A percentile compares a stretch with the other conserved stretches of the same genome.
These are phyloP conservation scores for Goniozus legneri DNA, from an alignment of 1,140 invertebrate genomes.

Conservation along the genomic window DNA sequence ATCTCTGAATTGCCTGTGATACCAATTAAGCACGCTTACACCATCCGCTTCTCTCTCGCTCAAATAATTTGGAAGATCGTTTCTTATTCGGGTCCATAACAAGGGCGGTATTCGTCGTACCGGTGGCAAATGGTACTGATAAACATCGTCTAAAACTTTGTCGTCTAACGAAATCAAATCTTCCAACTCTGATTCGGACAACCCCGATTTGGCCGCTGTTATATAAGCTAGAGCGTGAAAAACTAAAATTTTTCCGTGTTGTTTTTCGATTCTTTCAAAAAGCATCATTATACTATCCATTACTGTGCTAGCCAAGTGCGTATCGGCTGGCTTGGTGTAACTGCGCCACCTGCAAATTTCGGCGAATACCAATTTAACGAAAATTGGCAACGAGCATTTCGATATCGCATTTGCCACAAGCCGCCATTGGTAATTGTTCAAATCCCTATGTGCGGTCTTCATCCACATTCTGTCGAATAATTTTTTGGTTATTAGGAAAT, in stretches of 20 bases:
- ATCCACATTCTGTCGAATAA: constrained; percentile 77
- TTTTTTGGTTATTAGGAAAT: constrained; percentile 2
- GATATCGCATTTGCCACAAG: constrained; percentile 90
- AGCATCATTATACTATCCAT: constrained; percentile 98
- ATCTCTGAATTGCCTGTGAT: constrained; percentile 93
- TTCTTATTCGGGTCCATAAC: constrained; percentile 92
- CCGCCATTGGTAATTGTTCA: constrained; percentile 91
- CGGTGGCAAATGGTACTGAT: constrained; percentile 96
- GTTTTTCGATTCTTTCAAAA: constrained; percentile 91
- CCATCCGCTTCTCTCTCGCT: constrained; percentile 96
- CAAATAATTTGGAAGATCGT: constrained; percentile 93
- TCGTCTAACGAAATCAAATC: constrained; percentile 94
- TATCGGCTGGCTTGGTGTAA: constrained; percentile 91
- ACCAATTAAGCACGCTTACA: constrained; percentile 97
- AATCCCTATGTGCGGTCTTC: constrained; percentile 81
- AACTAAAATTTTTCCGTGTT: constrained; percentile 88
- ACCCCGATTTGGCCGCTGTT: constrained; percentile 86
- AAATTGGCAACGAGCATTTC: constrained; percentile 93
- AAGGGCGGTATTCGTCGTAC: constrained; percentile 91
- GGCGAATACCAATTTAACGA: constrained; percentile 95
- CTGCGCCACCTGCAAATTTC: constrained; percentile 96
- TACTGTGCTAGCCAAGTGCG: constrained; percentile 87
- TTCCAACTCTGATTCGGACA: constrained; percentile 91
- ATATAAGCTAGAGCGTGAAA: constrained; percentile 94
- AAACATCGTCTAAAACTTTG: constrained; percentile 93